Conservation (phyloP, 2,888 invertebrate genomes). For the Seira ritae region DNA sequence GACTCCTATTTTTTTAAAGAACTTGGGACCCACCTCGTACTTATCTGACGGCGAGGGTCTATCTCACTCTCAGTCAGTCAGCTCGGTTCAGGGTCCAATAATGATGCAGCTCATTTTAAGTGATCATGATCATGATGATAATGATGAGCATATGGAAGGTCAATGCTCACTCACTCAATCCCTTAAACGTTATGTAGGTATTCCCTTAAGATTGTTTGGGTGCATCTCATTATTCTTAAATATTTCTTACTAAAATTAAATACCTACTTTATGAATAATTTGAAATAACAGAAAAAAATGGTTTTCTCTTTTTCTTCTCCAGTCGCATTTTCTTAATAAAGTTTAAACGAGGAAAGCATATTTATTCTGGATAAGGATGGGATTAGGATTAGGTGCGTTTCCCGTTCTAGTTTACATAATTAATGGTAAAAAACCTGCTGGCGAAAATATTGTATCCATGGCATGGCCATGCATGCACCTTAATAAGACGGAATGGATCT, state of each 20-base stretch:
- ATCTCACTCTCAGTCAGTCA: background rate
- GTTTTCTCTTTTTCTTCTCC: too few relatives aligned
- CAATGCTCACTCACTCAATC: background rate
- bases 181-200: slow-evolving; percentile 40
- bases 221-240: too few relatives aligned
- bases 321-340: background rate
- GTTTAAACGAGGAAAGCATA: background rate
- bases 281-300: too few relatives aligned
- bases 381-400: background rate
- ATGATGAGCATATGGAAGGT: background rate
- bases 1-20: background rate
- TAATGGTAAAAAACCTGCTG: slow-evolving; percentile 36
- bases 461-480: slow-evolving; percentile 7
- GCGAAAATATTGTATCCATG: background rate
- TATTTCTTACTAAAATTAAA: too few relatives aligned
- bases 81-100: background rate
- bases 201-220: too few relatives aligned
- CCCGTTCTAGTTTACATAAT: background rate
- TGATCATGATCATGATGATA: background rate
- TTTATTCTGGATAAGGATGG: background rate
- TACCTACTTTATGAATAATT: too few relatives aligned
- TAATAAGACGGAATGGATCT: slow-evolving; percentile 51
- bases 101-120: slow-evolving; percentile 5
- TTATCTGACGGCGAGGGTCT: background rate
- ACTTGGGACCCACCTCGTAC: background rate